Conservation (phyloP, 2,888 invertebrate genomes). For the Helicoverpa assulta region DNA sequence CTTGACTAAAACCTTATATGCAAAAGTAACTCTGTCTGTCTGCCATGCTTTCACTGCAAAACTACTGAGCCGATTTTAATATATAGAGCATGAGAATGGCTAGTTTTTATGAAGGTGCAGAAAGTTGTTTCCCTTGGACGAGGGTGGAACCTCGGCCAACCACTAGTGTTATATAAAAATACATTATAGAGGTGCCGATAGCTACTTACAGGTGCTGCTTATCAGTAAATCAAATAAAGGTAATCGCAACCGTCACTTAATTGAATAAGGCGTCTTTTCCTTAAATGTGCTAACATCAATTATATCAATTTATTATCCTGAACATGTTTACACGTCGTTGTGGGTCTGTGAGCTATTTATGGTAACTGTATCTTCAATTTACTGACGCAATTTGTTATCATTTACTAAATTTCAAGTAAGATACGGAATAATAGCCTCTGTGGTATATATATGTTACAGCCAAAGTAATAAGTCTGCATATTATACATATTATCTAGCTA, state of each 20-base stretch:
- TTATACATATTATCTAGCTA: no score
- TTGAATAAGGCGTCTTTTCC: background rate
- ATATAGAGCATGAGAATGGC: no score
- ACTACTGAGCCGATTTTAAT: no score
- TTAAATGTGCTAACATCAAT: background rate
- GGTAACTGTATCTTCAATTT: background rate
- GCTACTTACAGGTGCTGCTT: background rate
- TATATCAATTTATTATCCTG: conserved; percentile 1
- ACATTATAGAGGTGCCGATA: background rate
- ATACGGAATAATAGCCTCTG: background rate
- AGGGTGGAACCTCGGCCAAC: no score
- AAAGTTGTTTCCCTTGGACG: no score
- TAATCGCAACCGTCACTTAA: background rate
- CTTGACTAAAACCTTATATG: no score
- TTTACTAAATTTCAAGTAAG: background rate
- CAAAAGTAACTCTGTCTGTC: background rate
- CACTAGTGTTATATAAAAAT: no score
- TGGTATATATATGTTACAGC: no score
- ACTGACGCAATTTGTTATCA: background rate
- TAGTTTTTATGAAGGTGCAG: no score
- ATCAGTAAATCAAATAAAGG: background rate
- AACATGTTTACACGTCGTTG: background rate
- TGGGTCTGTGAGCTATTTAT: background rate
- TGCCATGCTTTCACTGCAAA: background rate
- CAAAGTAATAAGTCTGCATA: no score